Evolutionary conservation across 2,888 invertebrate species (phyloP).

Genomic region (Athetis lepigone): DNA sequence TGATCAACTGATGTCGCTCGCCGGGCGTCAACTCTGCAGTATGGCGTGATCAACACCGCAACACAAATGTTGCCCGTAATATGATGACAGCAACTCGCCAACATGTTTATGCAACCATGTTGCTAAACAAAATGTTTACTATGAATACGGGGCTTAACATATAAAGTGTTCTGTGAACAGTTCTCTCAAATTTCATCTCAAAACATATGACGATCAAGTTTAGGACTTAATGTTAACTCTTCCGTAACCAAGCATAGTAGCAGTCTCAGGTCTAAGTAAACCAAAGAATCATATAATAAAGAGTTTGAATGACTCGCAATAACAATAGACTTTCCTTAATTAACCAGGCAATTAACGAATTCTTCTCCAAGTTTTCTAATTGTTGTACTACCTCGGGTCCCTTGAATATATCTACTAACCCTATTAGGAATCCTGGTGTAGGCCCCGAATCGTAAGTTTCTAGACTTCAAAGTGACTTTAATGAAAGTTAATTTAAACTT

Average conservation of each 20-base stretch:
- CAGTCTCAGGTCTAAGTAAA: slow-evolving; percentile 6
- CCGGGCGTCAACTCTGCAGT: too few species aligned
- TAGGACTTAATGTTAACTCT: too few species aligned
- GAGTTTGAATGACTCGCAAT: slow-evolving; percentile 22
- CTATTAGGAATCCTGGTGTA: slow-evolving; percentile 42
- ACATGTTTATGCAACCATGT: too few species aligned
- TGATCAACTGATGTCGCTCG: too few species aligned
- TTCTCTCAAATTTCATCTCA: too few species aligned
- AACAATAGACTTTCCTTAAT: slow-evolving; percentile 48
- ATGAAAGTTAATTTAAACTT: slow-evolving; percentile 63
- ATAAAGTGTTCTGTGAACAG: too few species aligned
- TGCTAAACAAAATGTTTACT: too few species aligned
- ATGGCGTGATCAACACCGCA: too few species aligned
- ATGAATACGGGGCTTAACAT: too few species aligned
- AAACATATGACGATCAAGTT: background rate
- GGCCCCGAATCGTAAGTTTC: slow-evolving; percentile 59
- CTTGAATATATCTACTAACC: slow-evolving; percentile 34
- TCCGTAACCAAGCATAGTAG: too few species aligned
- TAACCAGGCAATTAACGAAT: slow-evolving; percentile 38
- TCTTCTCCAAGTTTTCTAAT: slow-evolving; percentile 51
- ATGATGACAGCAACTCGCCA: too few species aligned
- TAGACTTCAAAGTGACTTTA: slow-evolving; percentile 55
- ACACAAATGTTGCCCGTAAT: too few species aligned
- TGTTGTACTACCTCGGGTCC: slow-evolving; percentile 39
- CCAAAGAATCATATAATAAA: slow-evolving; percentile 8